Evolutionary conservation across 2,113 vertebrate species (phyloP).

Genomic region (Cochlearius cochlearius): DNA sequence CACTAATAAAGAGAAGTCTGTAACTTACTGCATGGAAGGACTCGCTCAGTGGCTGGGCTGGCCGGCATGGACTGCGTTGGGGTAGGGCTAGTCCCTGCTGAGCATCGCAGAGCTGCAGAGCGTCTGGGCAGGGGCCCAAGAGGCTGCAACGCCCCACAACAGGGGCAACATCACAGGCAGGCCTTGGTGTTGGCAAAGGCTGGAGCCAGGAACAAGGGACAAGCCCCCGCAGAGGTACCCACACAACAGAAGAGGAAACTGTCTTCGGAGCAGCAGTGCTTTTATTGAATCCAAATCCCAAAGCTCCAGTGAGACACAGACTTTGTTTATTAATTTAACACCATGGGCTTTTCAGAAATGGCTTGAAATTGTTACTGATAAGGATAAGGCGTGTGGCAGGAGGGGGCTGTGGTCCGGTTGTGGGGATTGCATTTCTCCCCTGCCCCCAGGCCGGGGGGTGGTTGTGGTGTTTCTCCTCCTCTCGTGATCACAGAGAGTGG

Average conservation of each 20-base stretch:
- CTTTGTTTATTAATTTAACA: not conserved
- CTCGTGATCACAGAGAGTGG: not conserved
- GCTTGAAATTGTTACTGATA: not conserved
- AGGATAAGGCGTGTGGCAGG: not conserved
- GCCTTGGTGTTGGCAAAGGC: not conserved
- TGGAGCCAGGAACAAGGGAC: not conserved
- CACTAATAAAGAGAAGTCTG: conserved; percentile 9
- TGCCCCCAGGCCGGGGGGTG: not conserved
- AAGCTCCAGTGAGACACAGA: not conserved
- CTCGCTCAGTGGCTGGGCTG: not conserved
- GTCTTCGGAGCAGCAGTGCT: not conserved
- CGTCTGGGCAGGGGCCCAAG: not conserved
- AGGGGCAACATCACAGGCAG: not conserved
- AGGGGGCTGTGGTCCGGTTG: not conserved
- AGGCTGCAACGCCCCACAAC: not conserved
- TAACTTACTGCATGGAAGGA: not conserved
- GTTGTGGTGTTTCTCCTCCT: not conserved
- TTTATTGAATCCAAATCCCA: not conserved
- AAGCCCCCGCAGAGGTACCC: not conserved
- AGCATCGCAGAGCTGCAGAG: not conserved
- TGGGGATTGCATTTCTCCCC: not conserved
- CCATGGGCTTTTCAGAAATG: not conserved
- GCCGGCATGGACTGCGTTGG: not conserved
- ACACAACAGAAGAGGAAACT: not conserved
- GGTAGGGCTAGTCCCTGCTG: not conserved